Base-by-base conservation (phyloP, 2,797 vertebrate genomes). In the Sarcophilus harrisii region DNA sequence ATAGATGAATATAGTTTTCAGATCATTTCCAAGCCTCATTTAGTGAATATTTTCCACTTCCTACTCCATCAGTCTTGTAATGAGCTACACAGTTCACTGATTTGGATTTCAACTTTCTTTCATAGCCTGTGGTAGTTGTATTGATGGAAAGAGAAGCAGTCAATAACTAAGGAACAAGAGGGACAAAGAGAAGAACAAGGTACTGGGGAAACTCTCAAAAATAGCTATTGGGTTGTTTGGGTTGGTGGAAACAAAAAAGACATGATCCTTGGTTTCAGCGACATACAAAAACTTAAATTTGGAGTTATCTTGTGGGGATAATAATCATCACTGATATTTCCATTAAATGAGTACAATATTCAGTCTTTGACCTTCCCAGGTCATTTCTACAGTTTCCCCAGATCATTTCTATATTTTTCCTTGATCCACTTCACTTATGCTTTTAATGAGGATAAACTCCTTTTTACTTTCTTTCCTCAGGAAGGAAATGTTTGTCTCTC, bases 401-500 rank as follows among this genome's bases (percentile, higher is more conserved):
- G 52, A 54, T 54, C 52, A 54, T 54, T 73, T 73, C 62, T 45
- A 90, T n/a, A 13, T 66, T 57, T 57, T 93, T 95, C 92, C 94
- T 90, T 96, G 96, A 95, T 96, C 96, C 93, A 95, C 96, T 95
- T 97, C 91, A 94, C 93, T 93, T 66, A 93, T 95, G 95, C 95
- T 97, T 97, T 97, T 57, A 96, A 97, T 94, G 97, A 98, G 93
- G 94, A 95, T 95, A 93, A 93, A 96, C 57, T 94, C 81, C 45
- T 90, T 97, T 95, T 96, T 90, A 90, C 81, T 73, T 87, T 87
- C 9, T 93, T 94, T 92, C 58, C 96, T 94, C 90, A 89, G 96
- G 96, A 95, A 97, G 89, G 95, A 91, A 97, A 95, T 98, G 97
- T 97, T 96, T 95, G 91, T 97, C 95, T 96, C 95, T 96, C 95